Percentiles rank a stretch among this genome's conserved stretches.
phyloP scores from a whole-genome alignment of 1,140 invertebrate genomes.

The Archivesica marissinica region DNA sequence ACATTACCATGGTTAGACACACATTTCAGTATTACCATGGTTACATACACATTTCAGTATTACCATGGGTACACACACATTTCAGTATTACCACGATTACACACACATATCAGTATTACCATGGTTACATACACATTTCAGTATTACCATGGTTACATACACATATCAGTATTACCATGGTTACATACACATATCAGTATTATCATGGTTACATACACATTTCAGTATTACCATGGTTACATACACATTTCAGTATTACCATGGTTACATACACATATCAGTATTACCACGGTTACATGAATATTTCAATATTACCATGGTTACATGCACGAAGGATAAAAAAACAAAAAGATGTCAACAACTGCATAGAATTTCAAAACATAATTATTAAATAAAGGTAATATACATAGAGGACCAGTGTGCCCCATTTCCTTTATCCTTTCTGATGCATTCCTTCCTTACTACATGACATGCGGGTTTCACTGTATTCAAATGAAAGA shows the following conservation, averaged over 20 bases:
- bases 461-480: too few species aligned
- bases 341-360: not conserved
- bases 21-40: not conserved
- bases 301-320: not conserved
- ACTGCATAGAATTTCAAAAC: conserved; percentile 27
- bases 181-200: not conserved
- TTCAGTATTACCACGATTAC: too few species aligned
- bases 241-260: not conserved
- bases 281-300: too few species aligned
- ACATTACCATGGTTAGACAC: too few species aligned
- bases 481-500: not conserved
- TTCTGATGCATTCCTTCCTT: too few species aligned
- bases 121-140: not conserved
- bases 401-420: not conserved
- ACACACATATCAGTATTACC: too few species aligned
- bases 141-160: not conserved
- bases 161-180: not conserved
- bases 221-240: not conserved
- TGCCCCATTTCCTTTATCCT: too few species aligned
- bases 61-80: too few species aligned
- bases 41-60: too few species aligned
- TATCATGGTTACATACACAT: not conserved
- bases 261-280: not conserved
- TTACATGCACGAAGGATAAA: not conserved
- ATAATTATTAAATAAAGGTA: not conserved